Conservation (phyloP, 2,113 vertebrate species). For the Acrocephalus kingi region DNA sequence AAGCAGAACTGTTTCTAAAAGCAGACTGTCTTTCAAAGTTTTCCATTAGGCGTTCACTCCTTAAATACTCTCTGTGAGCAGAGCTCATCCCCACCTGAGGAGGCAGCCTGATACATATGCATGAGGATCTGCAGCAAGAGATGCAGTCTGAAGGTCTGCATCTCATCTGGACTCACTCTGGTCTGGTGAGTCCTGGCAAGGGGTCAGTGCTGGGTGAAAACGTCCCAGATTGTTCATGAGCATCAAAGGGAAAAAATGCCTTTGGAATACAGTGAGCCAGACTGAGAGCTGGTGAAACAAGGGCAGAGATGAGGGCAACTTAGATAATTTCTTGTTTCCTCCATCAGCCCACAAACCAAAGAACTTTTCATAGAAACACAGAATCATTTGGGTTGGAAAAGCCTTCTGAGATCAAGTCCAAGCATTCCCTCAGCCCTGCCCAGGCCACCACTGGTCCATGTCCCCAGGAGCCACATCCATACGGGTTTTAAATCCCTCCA, state of each 20-base stretch:
- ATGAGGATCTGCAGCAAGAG: not conserved
- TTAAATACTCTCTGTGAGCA: not conserved
- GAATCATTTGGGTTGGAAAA: not conserved
- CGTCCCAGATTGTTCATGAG: fast-evolving
- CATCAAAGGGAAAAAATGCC: not conserved
- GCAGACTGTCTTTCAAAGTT: constrained; percentile 1
- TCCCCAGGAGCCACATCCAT: not conserved
- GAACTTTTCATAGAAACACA: not conserved
- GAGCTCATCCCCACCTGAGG: not conserved
- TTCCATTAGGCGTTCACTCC: not conserved
- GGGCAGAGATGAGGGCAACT: not conserved
- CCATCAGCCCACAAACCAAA: not conserved
- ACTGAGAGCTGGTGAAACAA: not conserved
- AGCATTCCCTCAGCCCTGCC: not conserved
- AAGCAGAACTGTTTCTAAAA: not conserved
- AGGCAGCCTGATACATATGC: not conserved
- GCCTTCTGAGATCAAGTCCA: not conserved
- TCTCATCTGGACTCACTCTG: not conserved
- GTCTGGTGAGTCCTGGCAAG: not conserved
- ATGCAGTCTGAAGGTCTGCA: not conserved
- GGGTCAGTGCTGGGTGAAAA: not conserved
- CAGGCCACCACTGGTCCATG: too few species aligned
- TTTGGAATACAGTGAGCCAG: not conserved
- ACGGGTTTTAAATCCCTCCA: not conserved
- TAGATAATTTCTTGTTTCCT: not conserved